Evolutionary conservation across 1,140 invertebrate species (phyloP).

Genomic region (Zaprionus kolodkinae): DNA sequence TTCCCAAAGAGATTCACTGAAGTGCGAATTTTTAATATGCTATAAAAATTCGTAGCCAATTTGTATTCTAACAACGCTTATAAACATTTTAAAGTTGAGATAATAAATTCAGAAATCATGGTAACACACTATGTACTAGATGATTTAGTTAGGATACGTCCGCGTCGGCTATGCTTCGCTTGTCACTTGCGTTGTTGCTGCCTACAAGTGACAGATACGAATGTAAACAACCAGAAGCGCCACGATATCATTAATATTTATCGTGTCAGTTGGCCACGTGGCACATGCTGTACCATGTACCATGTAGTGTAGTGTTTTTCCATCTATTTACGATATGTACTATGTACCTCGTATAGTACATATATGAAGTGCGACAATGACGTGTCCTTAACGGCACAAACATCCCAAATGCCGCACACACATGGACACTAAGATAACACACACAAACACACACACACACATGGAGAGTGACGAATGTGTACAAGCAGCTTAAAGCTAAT

Average conservation of each 20-base stretch:
- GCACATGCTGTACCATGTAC: constrained; percentile 9
- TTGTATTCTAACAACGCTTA: neutral
- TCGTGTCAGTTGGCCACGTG: constrained; percentile 46
- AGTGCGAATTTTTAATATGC: constrained; percentile 2
- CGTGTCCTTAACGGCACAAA: constrained; percentile 27
- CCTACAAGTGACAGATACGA: constrained; percentile 31
- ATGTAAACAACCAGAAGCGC: constrained; percentile 39
- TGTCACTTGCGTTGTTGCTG: neutral
- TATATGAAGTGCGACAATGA: constrained; percentile 18
- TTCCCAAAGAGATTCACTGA: neutral
- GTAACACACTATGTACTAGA: neutral
- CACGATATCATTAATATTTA: constrained; percentile 54
- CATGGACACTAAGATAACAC: constrained; percentile 4
- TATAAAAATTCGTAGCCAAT: neutral
- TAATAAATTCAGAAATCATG: neutral
- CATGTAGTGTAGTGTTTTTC: constrained; percentile 11
- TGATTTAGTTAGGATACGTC: neutral
- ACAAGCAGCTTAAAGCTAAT: constrained; percentile 53
- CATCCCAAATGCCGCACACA: constrained; percentile 11
- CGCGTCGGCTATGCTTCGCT: neutral
- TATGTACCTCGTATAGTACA: constrained; percentile 2
- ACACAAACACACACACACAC: neutral
- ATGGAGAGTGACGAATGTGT: constrained; percentile 8
- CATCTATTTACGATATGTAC: constrained; percentile 34
- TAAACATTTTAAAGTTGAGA: neutral